Percentiles rank a stretch among this genome's conserved stretches.
phyloP scores from a whole-genome alignment of 2,797 vertebrate genomes.

The Tangara arthus region DNA sequence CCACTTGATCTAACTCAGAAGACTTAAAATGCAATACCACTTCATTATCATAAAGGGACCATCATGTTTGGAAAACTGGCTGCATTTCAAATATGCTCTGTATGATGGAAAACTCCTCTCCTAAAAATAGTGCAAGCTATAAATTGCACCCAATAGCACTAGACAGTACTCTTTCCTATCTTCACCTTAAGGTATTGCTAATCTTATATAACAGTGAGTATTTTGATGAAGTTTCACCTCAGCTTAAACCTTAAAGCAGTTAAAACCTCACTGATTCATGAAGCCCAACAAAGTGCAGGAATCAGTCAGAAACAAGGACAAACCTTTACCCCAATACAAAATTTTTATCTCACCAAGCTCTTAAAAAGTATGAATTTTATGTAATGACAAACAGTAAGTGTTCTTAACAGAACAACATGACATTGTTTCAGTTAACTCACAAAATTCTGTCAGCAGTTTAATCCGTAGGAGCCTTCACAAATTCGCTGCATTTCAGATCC shows the following conservation, averaged over 20 bases:
- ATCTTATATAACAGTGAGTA: background rate
- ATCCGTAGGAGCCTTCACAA: background rate
- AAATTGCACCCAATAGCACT: background rate
- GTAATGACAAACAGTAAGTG: background rate
- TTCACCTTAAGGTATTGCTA: background rate
- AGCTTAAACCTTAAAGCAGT: background rate
- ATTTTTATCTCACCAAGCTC: background rate
- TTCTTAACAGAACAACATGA: background rate
- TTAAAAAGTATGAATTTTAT: constrained; percentile 7
- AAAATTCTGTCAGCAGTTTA: background rate
- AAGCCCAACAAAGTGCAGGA: background rate
- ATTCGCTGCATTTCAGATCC: background rate
- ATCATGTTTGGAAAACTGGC: background rate
- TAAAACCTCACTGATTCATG: background rate
- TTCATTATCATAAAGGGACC: background rate
- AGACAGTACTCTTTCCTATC: background rate
- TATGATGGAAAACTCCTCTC: background rate
- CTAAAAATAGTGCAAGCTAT: background rate
- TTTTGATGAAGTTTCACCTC: background rate
- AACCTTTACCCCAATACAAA: background rate
- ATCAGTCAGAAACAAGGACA: background rate
- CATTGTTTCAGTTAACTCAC: background rate
- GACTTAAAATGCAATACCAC: background rate
- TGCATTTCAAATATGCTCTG: background rate
- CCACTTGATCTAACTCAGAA: background rate